phyloP scores from a whole-genome alignment of 2,888 invertebrate species.

The Chirona hameri region DNA sequence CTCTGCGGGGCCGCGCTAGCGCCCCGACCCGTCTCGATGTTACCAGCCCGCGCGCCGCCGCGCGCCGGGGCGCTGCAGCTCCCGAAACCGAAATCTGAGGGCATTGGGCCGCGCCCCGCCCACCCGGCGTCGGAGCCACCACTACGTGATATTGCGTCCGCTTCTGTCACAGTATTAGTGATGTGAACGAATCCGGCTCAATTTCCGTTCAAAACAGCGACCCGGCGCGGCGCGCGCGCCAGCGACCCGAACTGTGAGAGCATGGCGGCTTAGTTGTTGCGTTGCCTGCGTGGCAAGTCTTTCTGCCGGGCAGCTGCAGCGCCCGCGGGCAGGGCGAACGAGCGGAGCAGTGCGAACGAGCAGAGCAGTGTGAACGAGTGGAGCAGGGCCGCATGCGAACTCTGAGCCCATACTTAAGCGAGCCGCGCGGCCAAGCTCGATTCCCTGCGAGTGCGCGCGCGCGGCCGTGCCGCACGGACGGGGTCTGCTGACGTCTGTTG shows the following conservation, averaged over 20 bases:
- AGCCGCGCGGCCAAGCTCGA: not conserved
- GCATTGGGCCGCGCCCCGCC: not conserved
- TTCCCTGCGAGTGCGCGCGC: not conserved
- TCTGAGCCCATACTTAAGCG: constrained; percentile 12
- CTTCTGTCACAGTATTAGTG: constrained; percentile 24
- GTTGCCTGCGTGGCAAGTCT: constrained; percentile 1
- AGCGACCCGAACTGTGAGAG: not conserved
- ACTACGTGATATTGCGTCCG: constrained; percentile 22
- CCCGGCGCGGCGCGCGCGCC: not conserved
- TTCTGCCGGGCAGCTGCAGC: not conserved
- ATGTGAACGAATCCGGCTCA: constrained; percentile 2
- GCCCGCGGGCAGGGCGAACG: not conserved
- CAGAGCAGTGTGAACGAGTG: no score
- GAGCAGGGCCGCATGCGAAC: not conserved
- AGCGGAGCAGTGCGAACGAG: no score
- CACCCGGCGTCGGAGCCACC: not conserved
- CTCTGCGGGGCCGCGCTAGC: constrained; percentile 30
- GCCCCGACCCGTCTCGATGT: constrained; percentile 27
- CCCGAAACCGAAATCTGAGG: no score
- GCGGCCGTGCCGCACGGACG: not conserved
- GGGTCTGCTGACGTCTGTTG: not conserved
- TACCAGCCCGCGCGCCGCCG: not conserved
- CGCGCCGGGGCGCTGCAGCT: not conserved
- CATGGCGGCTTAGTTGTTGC: not conserved
- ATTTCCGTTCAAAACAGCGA: constrained; percentile 12